Conservation (phyloP, 2,888 invertebrate genomes). For the Cephalotes varians region DNA sequence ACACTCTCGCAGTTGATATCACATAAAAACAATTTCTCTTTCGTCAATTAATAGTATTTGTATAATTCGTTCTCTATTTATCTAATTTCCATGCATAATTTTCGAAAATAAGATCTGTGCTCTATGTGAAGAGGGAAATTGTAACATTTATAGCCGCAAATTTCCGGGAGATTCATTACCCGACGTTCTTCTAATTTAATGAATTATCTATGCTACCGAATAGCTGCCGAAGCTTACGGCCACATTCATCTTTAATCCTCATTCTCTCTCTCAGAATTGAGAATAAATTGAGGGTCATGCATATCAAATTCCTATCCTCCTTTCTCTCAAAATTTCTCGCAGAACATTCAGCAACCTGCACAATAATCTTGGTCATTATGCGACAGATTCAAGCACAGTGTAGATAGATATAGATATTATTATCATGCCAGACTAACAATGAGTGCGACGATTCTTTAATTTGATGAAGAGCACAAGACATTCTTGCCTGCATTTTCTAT, state of each 20-base stretch:
- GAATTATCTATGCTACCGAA: conserved; percentile 37
- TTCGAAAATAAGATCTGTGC: not conserved
- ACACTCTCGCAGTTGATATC: not conserved
- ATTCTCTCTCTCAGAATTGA: conserved; percentile 12
- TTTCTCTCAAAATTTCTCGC: conserved; percentile 11
- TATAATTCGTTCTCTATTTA: not conserved
- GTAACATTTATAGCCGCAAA: not conserved
- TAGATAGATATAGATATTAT: not conserved
- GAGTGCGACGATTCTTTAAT: conserved; percentile 24
- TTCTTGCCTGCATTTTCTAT: conserved; percentile 9
- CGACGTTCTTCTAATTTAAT: conserved; percentile 32
- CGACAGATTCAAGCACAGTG: not conserved
- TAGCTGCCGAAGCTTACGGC: conserved; percentile 30
- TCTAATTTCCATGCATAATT: not conserved
- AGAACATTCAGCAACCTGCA: conserved; percentile 4
- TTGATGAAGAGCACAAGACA: conserved; percentile 3
- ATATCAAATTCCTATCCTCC: conserved; percentile 8
- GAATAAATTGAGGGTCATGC: conserved; percentile 33
- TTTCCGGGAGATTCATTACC: conserved; percentile 14
- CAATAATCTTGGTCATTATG: conserved; percentile 27
- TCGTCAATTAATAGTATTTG: conserved; percentile 1
- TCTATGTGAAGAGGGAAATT: not conserved
- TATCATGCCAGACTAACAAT: conserved; percentile 18
- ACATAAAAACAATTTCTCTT: not conserved
- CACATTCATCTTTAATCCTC: conserved; percentile 38